Evolutionary conservation across 2,797 vertebrate species (phyloP), one percentile per base, ranked within the genome.

Genomic region (Australoheros facetus): DNA sequence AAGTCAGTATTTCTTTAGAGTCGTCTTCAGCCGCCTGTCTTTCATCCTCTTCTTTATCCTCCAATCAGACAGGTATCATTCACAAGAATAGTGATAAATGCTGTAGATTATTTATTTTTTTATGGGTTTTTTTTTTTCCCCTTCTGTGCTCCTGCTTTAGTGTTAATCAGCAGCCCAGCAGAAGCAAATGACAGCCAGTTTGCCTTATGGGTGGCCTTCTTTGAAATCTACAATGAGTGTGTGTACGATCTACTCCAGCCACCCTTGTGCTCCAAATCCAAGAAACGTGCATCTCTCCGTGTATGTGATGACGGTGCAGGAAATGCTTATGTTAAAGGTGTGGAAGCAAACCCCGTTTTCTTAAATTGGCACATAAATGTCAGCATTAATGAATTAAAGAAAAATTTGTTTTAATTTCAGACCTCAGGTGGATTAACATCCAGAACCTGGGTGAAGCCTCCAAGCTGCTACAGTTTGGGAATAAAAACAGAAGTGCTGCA

Each of bases 221-320:
- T 95, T 92, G 97, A 98, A 89, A 97, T 98, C 87, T 98, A 98
- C 91, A 98, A 98, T 1, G 97, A 98, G 87, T 95, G 94, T 1
- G 95, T 98, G 11, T 97, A 97, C 4, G 97, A 98, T 72, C 91
- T 98, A 6, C 91, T 98, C 39, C 96, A 94, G 78, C 72, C 90
- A 1, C 59, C 94, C 0, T 85, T 93, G 11, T 58, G 88, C 69
- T n/a, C 64, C 10, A 69, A 69, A 69, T 87, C 90, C 45, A 96
- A 96, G 83, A 97, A 95, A 37, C 96, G 96, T 0, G 82, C 93
- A 19, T 88, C 94, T 28, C 87, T 98, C 26, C 94, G 97, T 5
- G 95, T 98, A 8, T 97, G 97, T 84, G 97, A 98, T 3, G 97
- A 98, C 73, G 95, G 96, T 37, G 93, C 90, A 19, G 96, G 97